A percentile compares a stretch with the other conserved stretches of the same genome.
phyloP scores from a whole-genome alignment of 2,797 vertebrate genomes.

The Onychomys arenicola region DNA sequence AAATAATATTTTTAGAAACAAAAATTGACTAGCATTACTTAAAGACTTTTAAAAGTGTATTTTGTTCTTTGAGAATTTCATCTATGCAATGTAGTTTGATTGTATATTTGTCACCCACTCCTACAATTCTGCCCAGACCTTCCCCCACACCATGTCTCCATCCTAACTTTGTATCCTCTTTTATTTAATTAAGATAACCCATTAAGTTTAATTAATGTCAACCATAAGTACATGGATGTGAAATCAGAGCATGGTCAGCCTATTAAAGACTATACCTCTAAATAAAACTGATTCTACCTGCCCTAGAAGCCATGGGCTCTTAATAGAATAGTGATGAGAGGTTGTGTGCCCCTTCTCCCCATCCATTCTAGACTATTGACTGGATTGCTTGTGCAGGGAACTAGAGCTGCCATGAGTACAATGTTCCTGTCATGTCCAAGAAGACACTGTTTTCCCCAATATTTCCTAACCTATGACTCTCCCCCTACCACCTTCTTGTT shows the following conservation, averaged over 20 bases:
- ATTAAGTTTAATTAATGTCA: neutral
- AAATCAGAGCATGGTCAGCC: neutral
- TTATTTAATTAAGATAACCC: neutral
- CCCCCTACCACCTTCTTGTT: neutral
- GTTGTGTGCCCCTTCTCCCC: neutral
- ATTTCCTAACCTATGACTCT: neutral
- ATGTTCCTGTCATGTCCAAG: neutral
- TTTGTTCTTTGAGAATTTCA: neutral
- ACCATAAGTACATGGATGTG: neutral
- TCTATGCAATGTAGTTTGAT: neutral
- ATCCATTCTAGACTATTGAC: neutral
- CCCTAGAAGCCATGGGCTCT: neutral
- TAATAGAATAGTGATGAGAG: neutral
- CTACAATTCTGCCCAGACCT: neutral
- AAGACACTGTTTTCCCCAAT: neutral
- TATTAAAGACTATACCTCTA: neutral
- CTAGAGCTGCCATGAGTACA: neutral
- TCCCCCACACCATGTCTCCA: neutral
- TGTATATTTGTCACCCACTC: neutral
- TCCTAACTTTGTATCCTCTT: too few species aligned
- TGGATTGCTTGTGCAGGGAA: neutral
- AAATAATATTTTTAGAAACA: constrained; percentile 68
- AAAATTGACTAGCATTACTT: neutral
- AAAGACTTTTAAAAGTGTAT: neutral
- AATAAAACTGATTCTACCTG: neutral